Evolutionary conservation across 2,797 vertebrate genomes (phyloP).

Genomic region (Tragopan temminckii): DNA sequence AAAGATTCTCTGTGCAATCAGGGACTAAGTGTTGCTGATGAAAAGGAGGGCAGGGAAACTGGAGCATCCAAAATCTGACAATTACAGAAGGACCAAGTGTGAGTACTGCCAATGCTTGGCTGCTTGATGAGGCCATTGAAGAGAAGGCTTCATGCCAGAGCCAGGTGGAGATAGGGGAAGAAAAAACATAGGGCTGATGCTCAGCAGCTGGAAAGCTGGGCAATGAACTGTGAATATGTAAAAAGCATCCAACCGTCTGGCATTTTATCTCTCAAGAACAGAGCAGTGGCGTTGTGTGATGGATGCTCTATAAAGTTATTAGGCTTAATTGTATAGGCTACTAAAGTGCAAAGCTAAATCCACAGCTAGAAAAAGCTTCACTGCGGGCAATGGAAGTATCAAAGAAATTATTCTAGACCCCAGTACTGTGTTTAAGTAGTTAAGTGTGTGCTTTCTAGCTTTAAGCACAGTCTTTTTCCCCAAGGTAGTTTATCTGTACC

Average conservation of each 20-base stretch:
- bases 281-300: not conserved
- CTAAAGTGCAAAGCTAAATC: not conserved
- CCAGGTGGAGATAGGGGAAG: not conserved
- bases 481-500: not conserved
- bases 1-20: conserved; percentile 1
- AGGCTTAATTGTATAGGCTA: not conserved
- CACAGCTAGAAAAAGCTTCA: not conserved
- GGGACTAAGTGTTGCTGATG: not conserved
- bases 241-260: not conserved
- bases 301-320: not conserved
- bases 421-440: not conserved
- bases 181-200: not conserved
- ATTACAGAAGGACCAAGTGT: not conserved
- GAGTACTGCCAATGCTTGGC: not conserved
- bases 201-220: not conserved
- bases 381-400: not conserved
- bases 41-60: conserved; percentile 52
- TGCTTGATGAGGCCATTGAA: conserved; percentile 17
- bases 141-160: not conserved
- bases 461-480: not conserved
- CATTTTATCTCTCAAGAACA: not conserved
- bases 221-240: not conserved
- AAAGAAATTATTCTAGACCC: not conserved
- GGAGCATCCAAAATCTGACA: conserved; percentile 39
- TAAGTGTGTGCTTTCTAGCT: not conserved